Base-by-base conservation (phyloP, 2,888 invertebrate species). In the Cephus pygmeus region DNA sequence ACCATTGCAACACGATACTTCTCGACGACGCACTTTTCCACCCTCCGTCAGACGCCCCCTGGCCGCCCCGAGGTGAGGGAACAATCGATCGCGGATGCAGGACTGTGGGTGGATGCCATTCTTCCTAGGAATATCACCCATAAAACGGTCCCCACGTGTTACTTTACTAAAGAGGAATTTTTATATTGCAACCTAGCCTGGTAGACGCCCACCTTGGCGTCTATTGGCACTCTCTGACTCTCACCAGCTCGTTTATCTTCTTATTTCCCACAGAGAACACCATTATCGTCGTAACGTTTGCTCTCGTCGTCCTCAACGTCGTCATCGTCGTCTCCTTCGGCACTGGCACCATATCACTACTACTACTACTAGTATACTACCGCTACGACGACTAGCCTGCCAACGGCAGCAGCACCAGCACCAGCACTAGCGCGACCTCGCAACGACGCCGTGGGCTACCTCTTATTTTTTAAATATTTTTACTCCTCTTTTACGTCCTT, bases 101-200 rank as follows among this genome's bases (percentile, higher is more conserved):
- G 75, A 77, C 77, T 76, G 81, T 83, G 79, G 79, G 81, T 80
- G 80, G 82, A 77, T 81, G 75, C 79, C 79, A 81, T 80, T 79
- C 82, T 82, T 77, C 69, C 76, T 56, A 69, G 33, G 71, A 71
- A 71, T 71, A 71, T 71, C 71, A 34, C 71, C 33, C 71, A 31
- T 23, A 34, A 31, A 34, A 33, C 71, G 31, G 6, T 71, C 40
- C 75, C 56, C 80, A 77, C 75, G 75, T 75, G 75, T 75, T 74
- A 71, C 75, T 36, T 56, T 56, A 56, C 69, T 40, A 77, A 40
- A 23, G 40, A 79, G 56, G 31, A 35, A 69, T 71, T 77, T 35
- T 15, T 68, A 69, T 56, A 40, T 73, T 73, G 69, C 77, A 73
- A 74, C n/a, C 56, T 77, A 71, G 31, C 71, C 30, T 9, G 71